These are phyloP conservation scores for Nilaparvata lugens DNA, from an alignment of 1,140 invertebrate species.

Conservation along the genomic window DNA sequence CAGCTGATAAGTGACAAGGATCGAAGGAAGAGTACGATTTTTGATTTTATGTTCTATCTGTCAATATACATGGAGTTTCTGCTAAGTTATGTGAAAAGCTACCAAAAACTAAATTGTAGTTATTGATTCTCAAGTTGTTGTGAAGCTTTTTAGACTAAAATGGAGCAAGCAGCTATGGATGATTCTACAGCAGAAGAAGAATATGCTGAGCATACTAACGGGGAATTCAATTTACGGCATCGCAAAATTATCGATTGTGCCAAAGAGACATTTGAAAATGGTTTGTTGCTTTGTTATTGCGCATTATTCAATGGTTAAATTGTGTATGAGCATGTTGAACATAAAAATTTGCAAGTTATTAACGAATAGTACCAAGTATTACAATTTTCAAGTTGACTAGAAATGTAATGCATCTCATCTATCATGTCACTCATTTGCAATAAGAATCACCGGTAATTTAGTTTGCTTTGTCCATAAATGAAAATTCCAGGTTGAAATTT, in stretches of 20 bases:
- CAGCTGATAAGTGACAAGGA: too few relatives aligned
- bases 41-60: too few relatives aligned
- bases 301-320: constrained; percentile 6
- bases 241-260: constrained; percentile 51
- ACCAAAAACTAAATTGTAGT: too few relatives aligned
- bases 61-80: too few relatives aligned
- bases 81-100: too few relatives aligned
- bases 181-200: background rate
- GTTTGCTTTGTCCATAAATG: too few relatives aligned
- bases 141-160: background rate
- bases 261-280: constrained; percentile 51
- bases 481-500: too few relatives aligned
- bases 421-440: too few relatives aligned
- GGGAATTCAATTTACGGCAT: constrained; percentile 27
- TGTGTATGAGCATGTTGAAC: background rate
- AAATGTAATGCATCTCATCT: constrained; percentile 11
- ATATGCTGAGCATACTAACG: background rate
- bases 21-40: too few relatives aligned
- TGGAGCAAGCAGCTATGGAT: background rate
- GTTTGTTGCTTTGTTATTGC: constrained; percentile 34
- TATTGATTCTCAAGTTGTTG: too few relatives aligned
- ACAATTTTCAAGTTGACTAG: background rate
- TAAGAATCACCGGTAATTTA: too few relatives aligned
- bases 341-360: constrained; percentile 1
- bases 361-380: background rate